Evolutionary conservation across 2,888 invertebrate genomes (phyloP).

Genomic region (Tenodera sinensis): DNA sequence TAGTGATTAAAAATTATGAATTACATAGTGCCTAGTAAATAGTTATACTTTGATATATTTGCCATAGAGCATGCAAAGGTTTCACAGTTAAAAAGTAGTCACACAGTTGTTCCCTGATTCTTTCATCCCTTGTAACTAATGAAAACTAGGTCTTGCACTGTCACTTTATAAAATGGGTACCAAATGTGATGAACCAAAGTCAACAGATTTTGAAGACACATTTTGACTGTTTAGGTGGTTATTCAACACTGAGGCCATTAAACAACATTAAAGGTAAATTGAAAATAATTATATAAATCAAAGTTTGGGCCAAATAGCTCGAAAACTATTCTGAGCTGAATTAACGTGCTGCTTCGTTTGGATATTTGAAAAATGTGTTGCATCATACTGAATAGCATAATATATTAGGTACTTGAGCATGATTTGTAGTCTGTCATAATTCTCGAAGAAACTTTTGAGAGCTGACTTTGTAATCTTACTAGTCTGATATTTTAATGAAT

Average conservation of each 20-base stretch:
- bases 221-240: constrained; percentile 26
- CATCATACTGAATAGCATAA: background rate
- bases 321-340: background rate
- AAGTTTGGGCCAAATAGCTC: background rate
- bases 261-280: constrained; percentile 29
- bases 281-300: background rate
- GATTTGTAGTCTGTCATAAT: constrained; percentile 4
- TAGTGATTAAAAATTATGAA: background rate
- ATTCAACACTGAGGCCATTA: constrained; percentile 25
- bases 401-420: constrained; percentile 17
- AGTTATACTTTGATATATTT: background rate
- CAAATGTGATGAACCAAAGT: background rate
- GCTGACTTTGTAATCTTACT: constrained; percentile 26
- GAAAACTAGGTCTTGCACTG: background rate
- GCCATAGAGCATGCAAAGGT: background rate
- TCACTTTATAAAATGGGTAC: background rate
- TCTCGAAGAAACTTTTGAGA: constrained; percentile 27
- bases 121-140: background rate
- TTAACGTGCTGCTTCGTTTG: background rate
- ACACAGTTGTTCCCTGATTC: background rate
- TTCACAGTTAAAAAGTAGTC: background rate
- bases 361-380: background rate
- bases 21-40: background rate
- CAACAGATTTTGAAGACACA: background rate
- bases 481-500: background rate